Evolutionary conservation across 2,888 invertebrate species (phyloP).

Genomic region (Plusia festucae): DNA sequence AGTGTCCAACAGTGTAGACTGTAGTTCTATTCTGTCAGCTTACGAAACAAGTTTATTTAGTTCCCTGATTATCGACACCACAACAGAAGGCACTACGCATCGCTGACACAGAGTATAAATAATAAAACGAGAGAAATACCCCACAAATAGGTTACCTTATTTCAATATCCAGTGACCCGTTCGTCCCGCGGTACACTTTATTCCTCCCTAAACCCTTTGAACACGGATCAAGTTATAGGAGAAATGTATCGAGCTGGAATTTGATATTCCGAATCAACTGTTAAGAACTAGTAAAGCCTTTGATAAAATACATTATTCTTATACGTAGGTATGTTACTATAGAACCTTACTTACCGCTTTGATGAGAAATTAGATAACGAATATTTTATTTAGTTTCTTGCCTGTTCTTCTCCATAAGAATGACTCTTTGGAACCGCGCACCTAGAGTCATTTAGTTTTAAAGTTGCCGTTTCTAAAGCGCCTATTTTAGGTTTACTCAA

Average conservation of each 20-base stretch:
- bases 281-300: background rate
- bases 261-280: background rate
- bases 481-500: too few relatives aligned
- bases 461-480: too few relatives aligned
- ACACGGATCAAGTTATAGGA: constrained; percentile 34
- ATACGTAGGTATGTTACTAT: background rate
- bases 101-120: constrained; percentile 59
- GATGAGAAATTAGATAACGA: too few relatives aligned
- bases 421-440: too few relatives aligned
- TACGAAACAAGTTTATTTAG: too few relatives aligned
- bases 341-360: too few relatives aligned
- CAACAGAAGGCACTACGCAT: constrained; percentile 13
- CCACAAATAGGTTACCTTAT: constrained; percentile 70
- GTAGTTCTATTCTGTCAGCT: too few relatives aligned
- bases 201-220: constrained; percentile 66
- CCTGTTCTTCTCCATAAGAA: too few relatives aligned
- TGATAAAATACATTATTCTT: background rate
- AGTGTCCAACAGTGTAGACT: too few relatives aligned
- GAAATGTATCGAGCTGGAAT: background rate
- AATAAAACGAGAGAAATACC: constrained; percentile 56
- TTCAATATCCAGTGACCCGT: constrained; percentile 77
- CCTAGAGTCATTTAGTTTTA: too few relatives aligned
- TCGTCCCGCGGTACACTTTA: constrained; percentile 64
- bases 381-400: too few relatives aligned
- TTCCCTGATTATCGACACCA: background rate